Base-by-base conservation (phyloP, 2,888 invertebrate species). In the Hemithea aestivaria region DNA sequence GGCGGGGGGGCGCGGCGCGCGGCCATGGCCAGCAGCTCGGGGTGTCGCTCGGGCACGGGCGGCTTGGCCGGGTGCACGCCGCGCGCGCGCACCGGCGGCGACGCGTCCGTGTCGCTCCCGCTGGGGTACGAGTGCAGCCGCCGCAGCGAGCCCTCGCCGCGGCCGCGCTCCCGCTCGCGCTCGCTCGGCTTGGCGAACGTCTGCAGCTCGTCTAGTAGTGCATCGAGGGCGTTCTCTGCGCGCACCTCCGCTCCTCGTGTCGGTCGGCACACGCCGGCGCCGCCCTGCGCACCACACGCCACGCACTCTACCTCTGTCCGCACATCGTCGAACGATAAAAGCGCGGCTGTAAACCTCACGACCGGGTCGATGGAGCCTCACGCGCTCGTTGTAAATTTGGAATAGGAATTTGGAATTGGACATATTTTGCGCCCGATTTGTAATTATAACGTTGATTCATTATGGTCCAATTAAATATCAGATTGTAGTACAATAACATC, bases 221-320 rank as follows among this genome's bases (percentile, higher is more conserved):
- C 95, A 92, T 96, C 96, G 94, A 96, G 95, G 92, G 96, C 95
- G 93, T 96, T 96, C 92, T 96, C 96, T 90, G 95, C 90, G 88
- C 93, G 92, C 87, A 73, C 45, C 45, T 81, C 82, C 55, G 70
- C 53, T 72, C 74, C 72, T 48, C 71, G 64, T 49, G 53, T 50
- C 53, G 54, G 69, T 78, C 84, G 71, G 73, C 45, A 65, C 61
- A 64, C 66, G 16, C 63, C 69, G 69, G 50, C 62, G 62, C 63
- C 66, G 68, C 72, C 84, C 84, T 85, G 82, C 63, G 69, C 76
- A 81, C 76, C 79, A 77, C 80, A 78, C 73, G 73, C 63, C 73
- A 70, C 66, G 61, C 67, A 66, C 73, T 82, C 74, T 79, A 80
- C 70, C 68, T 71, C 69, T 70, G 70, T 57, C 63, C 76, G 40